Conservation (phyloP, 2,113 vertebrate species). For the Bubo blakistoni region DNA sequence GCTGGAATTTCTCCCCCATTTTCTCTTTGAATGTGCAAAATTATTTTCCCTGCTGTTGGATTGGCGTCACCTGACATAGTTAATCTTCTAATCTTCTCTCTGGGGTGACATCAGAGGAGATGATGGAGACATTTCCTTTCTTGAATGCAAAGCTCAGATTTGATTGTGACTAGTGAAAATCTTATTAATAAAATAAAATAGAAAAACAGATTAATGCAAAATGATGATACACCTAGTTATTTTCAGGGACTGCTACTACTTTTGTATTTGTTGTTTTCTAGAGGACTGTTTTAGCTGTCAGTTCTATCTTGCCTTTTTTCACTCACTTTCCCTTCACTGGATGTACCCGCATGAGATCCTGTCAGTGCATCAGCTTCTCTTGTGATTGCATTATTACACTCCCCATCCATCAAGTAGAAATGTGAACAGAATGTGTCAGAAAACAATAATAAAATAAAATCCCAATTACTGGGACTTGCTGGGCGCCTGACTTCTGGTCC, state of each 20-base stretch:
- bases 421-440: neutral
- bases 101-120: constrained; percentile 49
- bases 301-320: neutral
- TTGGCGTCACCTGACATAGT: neutral
- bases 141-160: constrained; percentile 7
- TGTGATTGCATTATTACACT: neutral
- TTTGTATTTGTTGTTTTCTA: neutral
- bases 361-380: neutral
- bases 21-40: constrained; percentile 22
- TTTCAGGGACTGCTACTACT: neutral
- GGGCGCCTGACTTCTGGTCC: fast-evolving
- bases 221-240: neutral
- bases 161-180: neutral
- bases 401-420: neutral
- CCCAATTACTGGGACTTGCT: neutral
- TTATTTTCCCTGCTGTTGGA: neutral
- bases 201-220: neutral
- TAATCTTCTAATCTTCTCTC: constrained; percentile 64
- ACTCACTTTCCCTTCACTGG: neutral
- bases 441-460: neutral
- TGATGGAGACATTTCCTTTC: neutral
- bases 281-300: neutral
- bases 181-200: neutral
- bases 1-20: constrained; percentile 11
- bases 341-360: neutral